Base-by-base conservation (phyloP, 2,113 vertebrate species). In the Mustela nigripes region DNA sequence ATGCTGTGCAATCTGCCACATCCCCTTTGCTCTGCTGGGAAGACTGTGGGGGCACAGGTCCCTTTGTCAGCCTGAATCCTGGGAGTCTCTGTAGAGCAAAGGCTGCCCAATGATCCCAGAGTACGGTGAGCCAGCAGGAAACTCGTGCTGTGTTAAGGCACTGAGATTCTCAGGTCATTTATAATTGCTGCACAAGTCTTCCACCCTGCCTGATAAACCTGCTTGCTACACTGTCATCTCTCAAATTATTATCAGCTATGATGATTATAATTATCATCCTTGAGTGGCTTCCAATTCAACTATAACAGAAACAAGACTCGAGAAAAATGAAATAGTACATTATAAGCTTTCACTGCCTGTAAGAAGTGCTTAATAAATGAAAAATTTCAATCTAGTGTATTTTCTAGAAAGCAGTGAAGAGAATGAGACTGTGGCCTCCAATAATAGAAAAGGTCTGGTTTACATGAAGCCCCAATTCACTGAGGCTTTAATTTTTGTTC, bases 401-500 rank as follows among this genome's bases (percentile, higher is more conserved):
- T 84, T 73, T 92, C 56, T 88, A 95, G 84, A 94, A 97, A 85
- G 16, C 33, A 78, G 22, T 31, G 33, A 92, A 74, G n/a, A 94
- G 78, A 89, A 85, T 45, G 11, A 93, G 76, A 79, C 8, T 48
- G 39, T 89, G 48, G 12, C 45, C 71, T 65, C 16, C 45, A 86
- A 94, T 97, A 76, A 94, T 93, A 97, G 86, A 84, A 92, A 94
- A 97, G 58, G 58, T 48, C 58, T 95, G 69, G 90, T 73, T 98
- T 87, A 97, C 92, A 96, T 82, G 78, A 96, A 97, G 94, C 36
- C 22, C 67, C 96, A 53, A 94, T 97, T 98, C 83, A 92, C 83
- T 39, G 67, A 90, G 95, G 83, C 50, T 91, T 98, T 96, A 88
- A 85, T 91, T 98, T 96, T 96, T 97, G 48, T 86, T 87, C 84